These are phyloP conservation scores for Chydorus sphaericus DNA, from an alignment of 2,888 invertebrate genomes.

Conservation along the genomic window DNA sequence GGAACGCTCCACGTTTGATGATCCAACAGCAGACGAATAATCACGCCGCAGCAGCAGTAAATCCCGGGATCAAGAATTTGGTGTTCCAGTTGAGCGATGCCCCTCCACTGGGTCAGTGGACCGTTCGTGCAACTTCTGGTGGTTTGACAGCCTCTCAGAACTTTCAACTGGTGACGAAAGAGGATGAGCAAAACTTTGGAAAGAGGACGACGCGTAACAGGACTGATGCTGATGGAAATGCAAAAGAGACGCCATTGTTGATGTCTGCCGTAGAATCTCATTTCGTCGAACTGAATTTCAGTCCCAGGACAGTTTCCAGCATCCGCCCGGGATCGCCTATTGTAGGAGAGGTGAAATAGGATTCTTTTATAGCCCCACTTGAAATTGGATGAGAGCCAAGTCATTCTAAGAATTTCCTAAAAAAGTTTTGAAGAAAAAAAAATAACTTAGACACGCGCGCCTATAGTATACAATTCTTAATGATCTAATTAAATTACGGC, in stretches of 20 bases:
- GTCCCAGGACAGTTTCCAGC: background rate
- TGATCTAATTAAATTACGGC: background rate
- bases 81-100: slow-evolving; percentile 1
- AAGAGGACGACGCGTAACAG: background rate
- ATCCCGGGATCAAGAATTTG: background rate
- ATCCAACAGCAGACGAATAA: too few species aligned
- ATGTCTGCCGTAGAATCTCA: background rate
- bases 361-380: too few species aligned
- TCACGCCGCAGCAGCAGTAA: background rate
- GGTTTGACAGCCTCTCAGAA: background rate
- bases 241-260: background rate
- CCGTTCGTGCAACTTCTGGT: background rate
- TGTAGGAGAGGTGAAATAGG: background rate
- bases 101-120: background rate
- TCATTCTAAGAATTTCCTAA: too few species aligned
- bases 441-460: too few species aligned
- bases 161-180: background rate
- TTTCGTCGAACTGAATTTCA: slow-evolving; percentile 3
- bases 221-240: background rate
- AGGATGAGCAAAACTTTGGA: background rate
- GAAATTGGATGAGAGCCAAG: too few species aligned
- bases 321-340: background rate
- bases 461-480: too few species aligned
- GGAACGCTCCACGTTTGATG: too few species aligned
- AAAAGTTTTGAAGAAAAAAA: too few species aligned